Evolutionary conservation across 2,888 invertebrate species (phyloP).

Genomic region (Ariolimax columbianus): DNA sequence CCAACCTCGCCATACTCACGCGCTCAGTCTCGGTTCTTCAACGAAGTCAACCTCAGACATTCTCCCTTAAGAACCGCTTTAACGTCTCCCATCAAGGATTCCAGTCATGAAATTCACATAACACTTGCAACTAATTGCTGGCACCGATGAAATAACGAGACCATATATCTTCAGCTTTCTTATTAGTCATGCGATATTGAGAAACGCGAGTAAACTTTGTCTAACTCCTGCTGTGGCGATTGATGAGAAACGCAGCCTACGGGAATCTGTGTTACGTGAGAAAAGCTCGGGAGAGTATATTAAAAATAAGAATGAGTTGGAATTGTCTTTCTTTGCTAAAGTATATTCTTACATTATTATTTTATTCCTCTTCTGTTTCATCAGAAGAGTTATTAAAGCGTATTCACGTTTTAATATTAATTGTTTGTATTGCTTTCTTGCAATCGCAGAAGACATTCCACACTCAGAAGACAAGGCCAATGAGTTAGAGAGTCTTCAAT

Average conservation of each 20-base stretch:
- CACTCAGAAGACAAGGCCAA: too few relatives aligned
- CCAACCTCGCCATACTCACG: not conserved
- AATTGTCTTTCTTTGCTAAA: too few relatives aligned
- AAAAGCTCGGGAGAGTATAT: not conserved
- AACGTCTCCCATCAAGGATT: not conserved
- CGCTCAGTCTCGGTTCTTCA: not conserved
- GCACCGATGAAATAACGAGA: slow-evolving; percentile 19
- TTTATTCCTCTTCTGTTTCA: too few relatives aligned
- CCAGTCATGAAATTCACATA: slow-evolving; percentile 1
- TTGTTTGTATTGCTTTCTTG: too few relatives aligned
- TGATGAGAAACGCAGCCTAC: slow-evolving; percentile 37
- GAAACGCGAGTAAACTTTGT: slow-evolving; percentile 14
- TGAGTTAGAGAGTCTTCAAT: too few relatives aligned
- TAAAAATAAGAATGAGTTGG: too few relatives aligned
- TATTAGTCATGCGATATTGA: slow-evolving; percentile 32
- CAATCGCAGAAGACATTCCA: too few relatives aligned
- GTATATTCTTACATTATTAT: too few relatives aligned
- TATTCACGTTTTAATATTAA: too few relatives aligned
- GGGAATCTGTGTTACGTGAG: not conserved
- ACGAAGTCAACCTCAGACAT: not conserved
- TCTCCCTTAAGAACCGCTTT: not conserved
- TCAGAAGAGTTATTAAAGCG: too few relatives aligned
- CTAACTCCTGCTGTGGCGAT: slow-evolving; percentile 31
- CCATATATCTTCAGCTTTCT: slow-evolving; percentile 17
- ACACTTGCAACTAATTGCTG: slow-evolving; percentile 27